Conservation (phyloP, 1,140 invertebrate species). For the Ruditapes philippinarum region DNA sequence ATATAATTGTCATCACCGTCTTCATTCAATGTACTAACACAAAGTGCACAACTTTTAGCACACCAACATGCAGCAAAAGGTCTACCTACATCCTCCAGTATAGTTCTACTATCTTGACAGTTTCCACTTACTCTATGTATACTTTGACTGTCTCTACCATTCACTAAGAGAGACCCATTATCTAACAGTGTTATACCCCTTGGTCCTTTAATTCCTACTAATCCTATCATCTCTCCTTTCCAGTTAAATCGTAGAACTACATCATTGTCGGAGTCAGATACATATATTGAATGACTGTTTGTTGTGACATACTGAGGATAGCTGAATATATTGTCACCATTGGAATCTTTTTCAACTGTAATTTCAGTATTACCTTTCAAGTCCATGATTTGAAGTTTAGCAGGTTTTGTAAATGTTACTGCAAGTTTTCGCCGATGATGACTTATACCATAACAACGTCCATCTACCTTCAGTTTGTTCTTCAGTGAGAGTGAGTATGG, state of each 20-base stretch:
- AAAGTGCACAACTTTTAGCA: not conserved
- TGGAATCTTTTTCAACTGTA: not conserved
- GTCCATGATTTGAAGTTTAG: slow-evolving; percentile 7
- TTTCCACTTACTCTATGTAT: not conserved
- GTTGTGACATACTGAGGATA: not conserved
- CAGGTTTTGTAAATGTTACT: not conserved
- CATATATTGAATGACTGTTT: not conserved
- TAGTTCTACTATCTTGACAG: not conserved
- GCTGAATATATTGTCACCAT: not conserved
- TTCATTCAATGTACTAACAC: not conserved
- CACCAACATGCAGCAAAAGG: not conserved
- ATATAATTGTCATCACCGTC: not conserved
- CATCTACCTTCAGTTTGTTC: not conserved
- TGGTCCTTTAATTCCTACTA: not conserved
- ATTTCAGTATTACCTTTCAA: not conserved
- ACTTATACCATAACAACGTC: not conserved
- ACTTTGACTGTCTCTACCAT: not conserved
- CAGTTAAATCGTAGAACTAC: not conserved
- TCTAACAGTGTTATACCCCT: not conserved
- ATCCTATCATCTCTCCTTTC: not conserved
- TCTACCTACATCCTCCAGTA: not conserved
- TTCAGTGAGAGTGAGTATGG: not conserved
- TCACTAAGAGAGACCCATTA: not conserved
- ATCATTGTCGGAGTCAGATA: not conserved
- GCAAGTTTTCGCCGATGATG: not conserved